phyloP scores from a whole-genome alignment of 64 coral and sea anemone species.

The Orbicella faveolata region DNA sequence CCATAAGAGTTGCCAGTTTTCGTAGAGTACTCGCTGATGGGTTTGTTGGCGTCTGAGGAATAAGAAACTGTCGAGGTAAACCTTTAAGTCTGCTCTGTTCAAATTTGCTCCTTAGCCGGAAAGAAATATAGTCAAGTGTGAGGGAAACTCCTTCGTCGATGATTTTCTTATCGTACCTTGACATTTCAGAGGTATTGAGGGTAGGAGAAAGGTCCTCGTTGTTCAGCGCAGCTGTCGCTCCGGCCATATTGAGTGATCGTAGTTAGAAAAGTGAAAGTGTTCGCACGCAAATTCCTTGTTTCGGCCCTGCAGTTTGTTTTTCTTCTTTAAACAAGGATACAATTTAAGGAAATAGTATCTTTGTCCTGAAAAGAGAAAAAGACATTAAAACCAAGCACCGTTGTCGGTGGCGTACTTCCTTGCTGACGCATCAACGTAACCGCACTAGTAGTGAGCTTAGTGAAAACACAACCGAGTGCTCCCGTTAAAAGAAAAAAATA shows the following conservation, averaged over 20 bases:
- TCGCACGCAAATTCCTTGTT: background rate
- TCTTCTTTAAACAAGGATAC: background rate
- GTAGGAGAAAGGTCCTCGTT: conserved; percentile 65
- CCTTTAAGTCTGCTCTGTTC: conserved; percentile 87
- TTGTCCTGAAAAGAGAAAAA: conserved; percentile 9
- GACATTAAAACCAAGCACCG: conserved; percentile 6
- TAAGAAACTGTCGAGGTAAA: conserved; percentile 82
- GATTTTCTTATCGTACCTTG: conserved; percentile 71
- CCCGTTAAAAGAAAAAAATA: background rate
- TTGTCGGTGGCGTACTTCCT: conserved; percentile 16
- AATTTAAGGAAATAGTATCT: background rate
- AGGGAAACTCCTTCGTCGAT: conserved; percentile 45
- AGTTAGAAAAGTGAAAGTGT: conserved; percentile 27
- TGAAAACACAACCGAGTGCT: conserved; percentile 5
- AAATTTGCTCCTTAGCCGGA: conserved; percentile 90
- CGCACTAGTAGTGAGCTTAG: background rate
- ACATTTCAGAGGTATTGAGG: conserved; percentile 71
- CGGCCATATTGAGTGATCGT: conserved; percentile 70
- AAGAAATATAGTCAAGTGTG: conserved; percentile 85
- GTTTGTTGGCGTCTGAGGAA: conserved; percentile 74
- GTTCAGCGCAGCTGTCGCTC: conserved; percentile 93
- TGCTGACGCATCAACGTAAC: conserved; percentile 14
- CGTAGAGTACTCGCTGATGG: conserved; percentile 76
- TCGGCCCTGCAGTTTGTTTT: background rate
- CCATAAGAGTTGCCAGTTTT: conserved; percentile 84